A percentile compares a stretch with the other conserved stretches of the same genome.
phyloP scores from a whole-genome alignment of 2,797 vertebrate species.

The Leucoraja ocellata region DNA sequence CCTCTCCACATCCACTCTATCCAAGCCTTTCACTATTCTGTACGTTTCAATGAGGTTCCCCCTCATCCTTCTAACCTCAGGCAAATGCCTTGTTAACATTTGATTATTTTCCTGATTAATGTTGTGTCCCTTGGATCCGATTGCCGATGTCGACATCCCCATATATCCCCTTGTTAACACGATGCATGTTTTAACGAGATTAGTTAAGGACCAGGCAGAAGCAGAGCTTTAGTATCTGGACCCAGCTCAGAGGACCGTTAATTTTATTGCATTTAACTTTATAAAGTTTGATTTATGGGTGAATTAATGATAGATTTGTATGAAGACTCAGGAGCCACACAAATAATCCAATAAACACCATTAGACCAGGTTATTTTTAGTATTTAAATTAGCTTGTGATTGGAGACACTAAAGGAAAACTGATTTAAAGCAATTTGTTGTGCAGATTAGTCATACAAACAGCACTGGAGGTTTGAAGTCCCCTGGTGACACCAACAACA shows the following conservation, averaged over 20 bases:
- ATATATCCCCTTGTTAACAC: neutral
- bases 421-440: neutral
- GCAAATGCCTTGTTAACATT: neutral
- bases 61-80: too few species aligned
- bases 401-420: neutral
- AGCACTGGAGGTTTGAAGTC: too few species aligned
- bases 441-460: neutral
- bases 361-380: neutral
- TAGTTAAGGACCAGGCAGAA: neutral
- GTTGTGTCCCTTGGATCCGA: neutral
- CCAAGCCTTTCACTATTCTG: too few species aligned
- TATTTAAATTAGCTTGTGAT: neutral
- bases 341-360: neutral
- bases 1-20: too few species aligned
- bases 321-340: neutral
- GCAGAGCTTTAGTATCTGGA: neutral
- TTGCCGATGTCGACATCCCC: neutral
- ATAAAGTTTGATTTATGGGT: neutral
- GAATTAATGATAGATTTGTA: neutral
- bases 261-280: neutral
- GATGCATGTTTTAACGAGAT: neutral
- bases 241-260: neutral
- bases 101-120: neutral
- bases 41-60: too few species aligned
- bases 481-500: neutral